Evolutionary conservation across 2,888 invertebrate genomes (phyloP).

Genomic region (Syritta pipiens): DNA sequence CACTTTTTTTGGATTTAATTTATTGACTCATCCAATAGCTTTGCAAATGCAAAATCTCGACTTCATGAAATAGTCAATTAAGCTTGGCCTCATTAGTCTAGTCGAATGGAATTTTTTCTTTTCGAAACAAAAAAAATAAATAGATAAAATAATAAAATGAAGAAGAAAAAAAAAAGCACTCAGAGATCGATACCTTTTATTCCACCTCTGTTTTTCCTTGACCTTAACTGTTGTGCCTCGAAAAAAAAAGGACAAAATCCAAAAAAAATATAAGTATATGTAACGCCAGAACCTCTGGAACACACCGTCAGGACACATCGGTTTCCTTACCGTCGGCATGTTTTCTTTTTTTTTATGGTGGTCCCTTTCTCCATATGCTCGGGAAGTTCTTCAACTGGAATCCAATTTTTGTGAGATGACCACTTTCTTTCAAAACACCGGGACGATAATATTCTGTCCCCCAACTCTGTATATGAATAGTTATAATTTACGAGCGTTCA

Average conservation of each 20-base stretch:
- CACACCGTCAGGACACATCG: constrained; percentile 32
- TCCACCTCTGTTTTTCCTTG: too few relatives aligned
- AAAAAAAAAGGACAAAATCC: constrained; percentile 2
- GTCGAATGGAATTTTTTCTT: too few relatives aligned
- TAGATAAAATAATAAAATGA: too few relatives aligned
- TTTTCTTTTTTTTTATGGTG: constrained; percentile 22
- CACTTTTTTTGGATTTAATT: too few relatives aligned
- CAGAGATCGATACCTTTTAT: too few relatives aligned
- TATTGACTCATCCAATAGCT: too few relatives aligned
- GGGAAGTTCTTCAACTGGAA: constrained; percentile 9
- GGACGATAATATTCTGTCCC: constrained; percentile 27
- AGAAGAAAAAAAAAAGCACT: too few relatives aligned
- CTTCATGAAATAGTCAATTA: too few relatives aligned
- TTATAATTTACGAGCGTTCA: constrained; percentile 64
- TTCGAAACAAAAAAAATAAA: too few relatives aligned
- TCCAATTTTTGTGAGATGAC: constrained; percentile 46
- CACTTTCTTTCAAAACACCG: constrained; percentile 59
- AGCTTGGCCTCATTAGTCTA: too few relatives aligned
- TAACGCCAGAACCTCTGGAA: constrained; percentile 19
- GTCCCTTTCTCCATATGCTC: constrained; percentile 45
- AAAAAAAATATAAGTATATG: constrained; percentile 22
- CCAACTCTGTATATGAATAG: constrained; percentile 63
- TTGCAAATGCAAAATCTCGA: too few relatives aligned
- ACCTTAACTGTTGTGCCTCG: too few relatives aligned
- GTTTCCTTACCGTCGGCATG: constrained; percentile 35